Conservation (phyloP, 2,797 vertebrate species). For the Spinus olivaceus region DNA sequence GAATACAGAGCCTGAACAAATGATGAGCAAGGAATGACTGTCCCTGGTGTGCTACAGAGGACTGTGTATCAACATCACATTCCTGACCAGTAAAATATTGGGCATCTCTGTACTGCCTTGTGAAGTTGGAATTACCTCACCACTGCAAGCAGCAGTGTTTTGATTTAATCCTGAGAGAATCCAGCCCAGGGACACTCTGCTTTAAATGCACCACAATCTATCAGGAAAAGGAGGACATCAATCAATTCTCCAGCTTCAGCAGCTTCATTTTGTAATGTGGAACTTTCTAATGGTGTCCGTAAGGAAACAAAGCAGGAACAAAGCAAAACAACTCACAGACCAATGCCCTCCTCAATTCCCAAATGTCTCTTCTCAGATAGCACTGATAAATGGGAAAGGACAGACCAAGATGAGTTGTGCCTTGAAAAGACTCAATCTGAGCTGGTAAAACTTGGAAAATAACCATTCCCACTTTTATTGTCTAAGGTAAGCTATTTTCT, state of each 20-base stretch:
- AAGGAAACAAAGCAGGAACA: not conserved
- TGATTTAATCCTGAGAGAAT: not conserved
- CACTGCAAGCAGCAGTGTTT: not conserved
- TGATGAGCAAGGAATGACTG: not conserved
- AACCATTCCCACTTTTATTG: not conserved
- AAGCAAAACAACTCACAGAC: not conserved
- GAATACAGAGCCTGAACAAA: not conserved
- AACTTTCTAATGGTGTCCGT: not conserved
- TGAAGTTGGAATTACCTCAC: not conserved
- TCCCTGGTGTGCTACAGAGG: not conserved
- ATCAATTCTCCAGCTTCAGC: not conserved
- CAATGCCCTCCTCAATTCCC: not conserved
- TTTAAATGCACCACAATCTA: not conserved
- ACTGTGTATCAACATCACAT: not conserved
- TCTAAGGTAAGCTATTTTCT: not conserved
- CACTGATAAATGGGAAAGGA: not conserved
- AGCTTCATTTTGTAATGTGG: not conserved
- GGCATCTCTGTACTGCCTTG: not conserved
- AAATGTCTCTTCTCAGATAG: not conserved
- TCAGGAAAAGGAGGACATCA: not conserved
- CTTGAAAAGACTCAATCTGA: not conserved
- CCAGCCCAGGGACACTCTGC: not conserved
- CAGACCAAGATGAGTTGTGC: fast-evolving
- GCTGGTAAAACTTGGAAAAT: not conserved
- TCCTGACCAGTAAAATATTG: not conserved